Conservation (phyloP, 1,140 invertebrate species). For the Drosophila suzukii region DNA sequence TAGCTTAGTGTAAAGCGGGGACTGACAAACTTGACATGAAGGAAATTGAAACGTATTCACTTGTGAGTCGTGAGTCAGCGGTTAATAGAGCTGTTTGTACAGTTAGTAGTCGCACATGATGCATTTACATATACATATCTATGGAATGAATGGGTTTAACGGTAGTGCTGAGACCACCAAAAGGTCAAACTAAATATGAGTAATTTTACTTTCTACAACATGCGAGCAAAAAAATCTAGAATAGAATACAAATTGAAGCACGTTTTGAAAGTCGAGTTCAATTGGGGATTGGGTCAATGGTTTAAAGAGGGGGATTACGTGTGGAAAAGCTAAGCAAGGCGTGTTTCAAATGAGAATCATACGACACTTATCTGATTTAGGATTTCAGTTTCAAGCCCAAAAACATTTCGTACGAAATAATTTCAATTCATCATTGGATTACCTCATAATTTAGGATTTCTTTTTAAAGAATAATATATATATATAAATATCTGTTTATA, state of each 20-base stretch:
- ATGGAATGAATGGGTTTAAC: constrained; percentile 29
- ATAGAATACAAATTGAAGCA: constrained; percentile 8
- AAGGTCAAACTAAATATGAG: constrained; percentile 62
- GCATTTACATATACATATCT: constrained; percentile 6
- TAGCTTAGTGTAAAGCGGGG: constrained; percentile 35
- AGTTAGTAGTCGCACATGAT: constrained; percentile 44
- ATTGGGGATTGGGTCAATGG: constrained; percentile 29
- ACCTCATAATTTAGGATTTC: constrained; percentile 24
- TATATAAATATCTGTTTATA: too few relatives aligned
- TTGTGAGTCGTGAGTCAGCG: constrained; percentile 51
- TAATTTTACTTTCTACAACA: constrained; percentile 25
- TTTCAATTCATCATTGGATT: constrained; percentile 19
- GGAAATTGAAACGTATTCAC: constrained; percentile 41
- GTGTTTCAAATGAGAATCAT: too few relatives aligned
- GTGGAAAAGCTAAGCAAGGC: neutral
- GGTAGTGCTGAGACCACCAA: constrained; percentile 32
- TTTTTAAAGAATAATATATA: constrained; percentile 16
- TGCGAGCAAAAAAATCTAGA: constrained; percentile 7
- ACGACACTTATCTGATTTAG: neutral
- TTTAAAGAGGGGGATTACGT: neutral
- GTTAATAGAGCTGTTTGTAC: constrained; percentile 46
- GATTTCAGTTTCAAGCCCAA: neutral
- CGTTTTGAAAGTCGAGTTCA: constrained; percentile 27
- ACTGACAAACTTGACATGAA: constrained; percentile 27
- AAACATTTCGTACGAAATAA: constrained; percentile 1